Base-by-base conservation (phyloP, 2,113 vertebrate species). In the Clarias batrachus region DNA sequence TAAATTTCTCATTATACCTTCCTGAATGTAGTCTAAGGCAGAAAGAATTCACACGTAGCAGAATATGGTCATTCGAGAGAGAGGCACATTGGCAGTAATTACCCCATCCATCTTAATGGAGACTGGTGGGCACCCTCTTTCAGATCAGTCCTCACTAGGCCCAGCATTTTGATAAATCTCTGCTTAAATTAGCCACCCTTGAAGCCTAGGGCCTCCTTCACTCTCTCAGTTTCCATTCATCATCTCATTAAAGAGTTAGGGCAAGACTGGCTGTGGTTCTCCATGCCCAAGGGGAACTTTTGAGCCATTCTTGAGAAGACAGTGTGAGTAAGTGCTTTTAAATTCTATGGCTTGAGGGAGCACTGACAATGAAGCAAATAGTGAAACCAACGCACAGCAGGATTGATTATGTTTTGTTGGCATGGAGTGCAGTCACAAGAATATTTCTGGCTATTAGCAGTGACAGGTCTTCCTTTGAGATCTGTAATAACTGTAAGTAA, bases 31-130 rank as follows among this genome's bases (percentile, higher is more conserved):
- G 27, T 77, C 60, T 82, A 54, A 59, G 37, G 62, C 60, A 83
- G 57, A 78, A 87, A 87, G 81, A 83, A 89, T 12, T 71, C 87
- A 65, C 87, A 85, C 90, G 66, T 90, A 74, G 54, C 89, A 76
- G 89, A 91, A 90, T 91, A 82, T 4, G 56, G 33, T 85, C 79
- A 88, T 90, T 83, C 37, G 62, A 89, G 85, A 82, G 77, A 62
- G 81, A 92, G 93, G 93, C 91, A 92, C 90, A 87, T 68, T 83
- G 91, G 84, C 70, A 87, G 92, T 94, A 95, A 95, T 94, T 93
- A 94, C 93, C 92, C 92, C 93, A 94, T 95, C 94, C 92, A 93
- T 95, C 94, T 94, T 94, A 90, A 90, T 90, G 62, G 91, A 93
- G 91, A 91, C 91, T 83, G 71, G 81, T 93, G 85, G 66, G 89